Percentiles rank a stretch among this genome's conserved stretches.
These are phyloP conservation scores for Brachyopa scutellaris DNA, from an alignment of 2,888 invertebrate genomes.

Conservation along the genomic window DNA sequence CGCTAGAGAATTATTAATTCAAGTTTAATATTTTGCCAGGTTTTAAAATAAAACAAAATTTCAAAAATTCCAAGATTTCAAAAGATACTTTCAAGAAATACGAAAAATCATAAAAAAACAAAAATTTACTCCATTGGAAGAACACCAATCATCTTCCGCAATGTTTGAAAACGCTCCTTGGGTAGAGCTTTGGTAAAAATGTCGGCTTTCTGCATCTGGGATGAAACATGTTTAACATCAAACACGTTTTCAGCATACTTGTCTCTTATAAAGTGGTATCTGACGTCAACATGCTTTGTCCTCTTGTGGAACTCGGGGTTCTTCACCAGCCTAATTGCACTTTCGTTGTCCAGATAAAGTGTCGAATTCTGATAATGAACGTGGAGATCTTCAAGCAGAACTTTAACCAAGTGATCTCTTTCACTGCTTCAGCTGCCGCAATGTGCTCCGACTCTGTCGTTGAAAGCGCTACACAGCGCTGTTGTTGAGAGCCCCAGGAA, in stretches of 20 bases:
- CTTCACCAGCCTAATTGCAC: slow-evolving; percentile 46
- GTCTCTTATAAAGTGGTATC: slow-evolving; percentile 36
- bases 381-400: slow-evolving; percentile 16
- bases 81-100: too few species aligned
- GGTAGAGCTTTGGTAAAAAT: too few species aligned
- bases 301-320: slow-evolving; percentile 48
- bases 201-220: too few species aligned
- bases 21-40: background rate
- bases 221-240: too few species aligned
- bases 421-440: slow-evolving; percentile 73
- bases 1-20: too few species aligned
- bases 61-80: background rate
- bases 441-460: slow-evolving; percentile 77
- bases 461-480: too few species aligned
- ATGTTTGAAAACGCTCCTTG: too few species aligned
- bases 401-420: slow-evolving; percentile 73
- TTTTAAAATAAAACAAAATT: background rate
- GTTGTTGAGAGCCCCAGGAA: slow-evolving; percentile 41
- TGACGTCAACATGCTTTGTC: slow-evolving; percentile 39
- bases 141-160: too few species aligned
- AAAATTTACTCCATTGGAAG: background rate
- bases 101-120: too few species aligned
- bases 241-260: slow-evolving; percentile 24
- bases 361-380: background rate
- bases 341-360: slow-evolving; percentile 53